Base-by-base conservation (phyloP, 2,113 vertebrate genomes). In the Cariama cristata region DNA sequence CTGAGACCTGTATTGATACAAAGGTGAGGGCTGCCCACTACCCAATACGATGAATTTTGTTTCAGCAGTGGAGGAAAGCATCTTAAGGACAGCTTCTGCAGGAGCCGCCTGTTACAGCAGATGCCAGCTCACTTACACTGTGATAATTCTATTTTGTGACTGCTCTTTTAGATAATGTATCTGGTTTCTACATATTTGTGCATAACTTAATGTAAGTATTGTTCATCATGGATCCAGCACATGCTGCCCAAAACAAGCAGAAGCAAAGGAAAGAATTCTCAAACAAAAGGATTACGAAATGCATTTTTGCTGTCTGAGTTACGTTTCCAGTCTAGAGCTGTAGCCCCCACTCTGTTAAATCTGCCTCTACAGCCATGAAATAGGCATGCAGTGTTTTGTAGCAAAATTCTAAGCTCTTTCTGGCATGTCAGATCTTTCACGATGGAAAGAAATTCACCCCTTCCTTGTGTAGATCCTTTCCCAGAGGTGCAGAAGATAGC, bases 241-340 rank as follows among this genome's bases (percentile, higher is more conserved):
- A 26, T 55, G 38, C 69, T 86, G 15, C 32, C 32, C 47, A 60
- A 89, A 93, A 83, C 8, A 80, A 91, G 30, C 42, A 75, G 55
- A 77, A 66, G 27, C 49, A 69, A 77, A 68, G 24, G 45, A 84
- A 53, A 89, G 71, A 77, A 64, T 55, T 58, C 47, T 86, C 82
- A 88, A 77, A 96, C 69, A 88, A 85, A 91, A 96, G 42, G 71
- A 55, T 86, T 88, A 89, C 1, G 2, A 90, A 89, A 94, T 66
- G 15, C 22, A 64, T 77, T 93, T 87, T 95, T 91, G 42, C 60
- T 92, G 40, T 55, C 62, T 30, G 58, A 82, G 24, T 93, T 93
- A 72, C 49, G 45, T 72, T 90, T 87, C 30, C 62, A 47, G 24
- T 49, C 68, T 66, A 59, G 47, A 77, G 45, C 35, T 90, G 33